These are phyloP conservation scores for Ibycter americanus DNA, from an alignment of 2,797 vertebrate genomes.

Conservation along the genomic window DNA sequence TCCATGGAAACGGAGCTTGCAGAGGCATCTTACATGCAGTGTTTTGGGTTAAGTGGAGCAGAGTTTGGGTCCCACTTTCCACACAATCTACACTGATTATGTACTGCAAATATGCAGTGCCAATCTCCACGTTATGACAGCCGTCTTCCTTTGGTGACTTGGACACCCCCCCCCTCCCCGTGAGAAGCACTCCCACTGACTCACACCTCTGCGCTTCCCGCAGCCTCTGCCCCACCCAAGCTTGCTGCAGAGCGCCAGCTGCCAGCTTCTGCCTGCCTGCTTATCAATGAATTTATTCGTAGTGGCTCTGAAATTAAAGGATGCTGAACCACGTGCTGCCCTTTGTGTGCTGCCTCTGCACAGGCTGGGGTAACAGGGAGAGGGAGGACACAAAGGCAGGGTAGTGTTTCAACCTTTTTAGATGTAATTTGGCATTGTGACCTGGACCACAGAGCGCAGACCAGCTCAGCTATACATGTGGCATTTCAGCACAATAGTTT, in stretches of 20 bases:
- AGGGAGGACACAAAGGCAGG: background rate
- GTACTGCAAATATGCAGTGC: background rate
- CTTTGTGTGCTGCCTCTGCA: background rate
- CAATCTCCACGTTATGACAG: background rate
- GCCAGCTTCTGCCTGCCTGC: background rate
- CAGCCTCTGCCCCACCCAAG: background rate
- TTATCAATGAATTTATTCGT: slow-evolving; percentile 34
- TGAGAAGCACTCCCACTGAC: background rate
- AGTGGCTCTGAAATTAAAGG: background rate
- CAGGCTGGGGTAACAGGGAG: background rate
- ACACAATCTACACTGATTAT: background rate
- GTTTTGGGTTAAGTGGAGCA: slow-evolving; percentile 51
- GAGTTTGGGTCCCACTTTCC: slow-evolving; percentile 35
- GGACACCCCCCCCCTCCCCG: background rate
- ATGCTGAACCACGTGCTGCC: background rate
- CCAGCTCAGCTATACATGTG: background rate
- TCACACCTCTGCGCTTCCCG: background rate
- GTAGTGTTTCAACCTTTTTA: background rate
- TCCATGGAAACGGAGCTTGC: slow-evolving; percentile 67
- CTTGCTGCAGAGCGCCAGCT: background rate
- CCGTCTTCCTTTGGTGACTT: background rate
- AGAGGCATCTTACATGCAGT: slow-evolving; percentile 31
- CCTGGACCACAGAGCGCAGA: background rate
- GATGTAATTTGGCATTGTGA: background rate
- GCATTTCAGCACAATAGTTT: background rate